Evolutionary conservation across 1,140 invertebrate species (phyloP).

Genomic region (Zaprionus ornatus): DNA sequence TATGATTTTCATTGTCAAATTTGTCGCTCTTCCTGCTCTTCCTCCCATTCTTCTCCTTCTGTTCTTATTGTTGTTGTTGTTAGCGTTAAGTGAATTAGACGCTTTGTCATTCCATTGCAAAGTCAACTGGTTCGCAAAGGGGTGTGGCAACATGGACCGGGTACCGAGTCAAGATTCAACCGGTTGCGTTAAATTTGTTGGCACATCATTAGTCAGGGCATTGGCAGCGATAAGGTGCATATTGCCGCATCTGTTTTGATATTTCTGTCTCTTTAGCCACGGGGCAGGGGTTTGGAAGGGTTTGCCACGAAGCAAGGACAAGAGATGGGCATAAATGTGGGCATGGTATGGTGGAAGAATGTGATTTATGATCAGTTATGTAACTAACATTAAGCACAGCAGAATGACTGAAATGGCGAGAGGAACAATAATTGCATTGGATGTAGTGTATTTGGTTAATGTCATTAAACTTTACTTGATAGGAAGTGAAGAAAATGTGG

Average conservation of each 20-base stretch:
- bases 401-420: not conserved
- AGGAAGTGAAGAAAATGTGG: too few species aligned
- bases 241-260: slow-evolving; percentile 75
- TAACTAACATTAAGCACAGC: not conserved
- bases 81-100: slow-evolving; percentile 77
- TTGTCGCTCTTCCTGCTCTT: slow-evolving; percentile 32
- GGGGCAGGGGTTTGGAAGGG: slow-evolving; percentile 32
- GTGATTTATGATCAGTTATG: slow-evolving; percentile 53
- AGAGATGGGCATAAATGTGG: slow-evolving; percentile 35
- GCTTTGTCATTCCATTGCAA: slow-evolving; percentile 70
- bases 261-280: slow-evolving; percentile 41
- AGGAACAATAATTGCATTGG: too few species aligned
- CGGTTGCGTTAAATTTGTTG: slow-evolving; percentile 82
- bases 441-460: too few species aligned
- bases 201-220: slow-evolving; percentile 80
- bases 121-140: slow-evolving; percentile 44
- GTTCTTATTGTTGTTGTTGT: slow-evolving; percentile 26
- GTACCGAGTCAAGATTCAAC: slow-evolving; percentile 41
- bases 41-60: not conserved
- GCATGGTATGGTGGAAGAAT: slow-evolving; percentile 22
- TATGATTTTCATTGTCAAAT: slow-evolving; percentile 84
- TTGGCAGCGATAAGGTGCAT: slow-evolving; percentile 52
- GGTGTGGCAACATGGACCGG: not conserved
- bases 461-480: too few species aligned
- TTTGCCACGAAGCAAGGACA: slow-evolving; percentile 29